phyloP scores from a whole-genome alignment of 2,113 vertebrate genomes.

The Dasyprocta punctata region DNA sequence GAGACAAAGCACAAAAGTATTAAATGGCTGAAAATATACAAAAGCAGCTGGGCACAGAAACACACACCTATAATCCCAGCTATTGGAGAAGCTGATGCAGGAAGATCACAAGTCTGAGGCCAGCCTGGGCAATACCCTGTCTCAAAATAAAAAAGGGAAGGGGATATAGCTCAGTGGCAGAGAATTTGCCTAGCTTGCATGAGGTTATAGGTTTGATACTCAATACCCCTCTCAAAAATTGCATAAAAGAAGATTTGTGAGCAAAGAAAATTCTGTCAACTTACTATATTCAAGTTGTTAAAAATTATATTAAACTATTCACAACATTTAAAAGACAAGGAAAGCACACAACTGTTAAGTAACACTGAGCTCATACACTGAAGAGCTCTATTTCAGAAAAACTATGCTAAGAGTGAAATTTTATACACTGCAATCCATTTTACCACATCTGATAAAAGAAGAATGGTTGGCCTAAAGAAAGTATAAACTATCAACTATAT shows the following conservation, averaged over 20 bases:
- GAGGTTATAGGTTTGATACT: not conserved
- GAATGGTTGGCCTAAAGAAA: not conserved
- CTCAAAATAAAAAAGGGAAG: not conserved
- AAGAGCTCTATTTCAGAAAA: not conserved
- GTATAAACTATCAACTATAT: not conserved
- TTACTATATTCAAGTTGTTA: not conserved
- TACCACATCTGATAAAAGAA: conserved; percentile 6
- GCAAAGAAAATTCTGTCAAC: conserved; percentile 9
- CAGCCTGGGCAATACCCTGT: not conserved
- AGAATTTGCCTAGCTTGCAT: not conserved
- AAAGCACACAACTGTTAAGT: not conserved
- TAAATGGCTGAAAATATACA: conserved; percentile 24
- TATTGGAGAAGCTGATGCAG: not conserved
- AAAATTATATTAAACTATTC: conserved; percentile 33
- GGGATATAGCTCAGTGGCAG: not conserved
- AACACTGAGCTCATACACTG: not conserved
- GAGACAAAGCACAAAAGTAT: not conserved
- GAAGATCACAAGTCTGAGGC: not conserved
- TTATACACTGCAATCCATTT: conserved; percentile 48
- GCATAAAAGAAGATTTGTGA: not conserved
- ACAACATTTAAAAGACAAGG: conserved; percentile 33
- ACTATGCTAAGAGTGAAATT: conserved; percentile 17
- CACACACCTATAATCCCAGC: not conserved
- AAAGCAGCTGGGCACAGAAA: not conserved
- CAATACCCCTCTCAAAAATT: not conserved